These are phyloP conservation scores for Cyprinodon brontotheroides DNA, from an alignment of 2,113 vertebrate species.

Conservation along the genomic window DNA sequence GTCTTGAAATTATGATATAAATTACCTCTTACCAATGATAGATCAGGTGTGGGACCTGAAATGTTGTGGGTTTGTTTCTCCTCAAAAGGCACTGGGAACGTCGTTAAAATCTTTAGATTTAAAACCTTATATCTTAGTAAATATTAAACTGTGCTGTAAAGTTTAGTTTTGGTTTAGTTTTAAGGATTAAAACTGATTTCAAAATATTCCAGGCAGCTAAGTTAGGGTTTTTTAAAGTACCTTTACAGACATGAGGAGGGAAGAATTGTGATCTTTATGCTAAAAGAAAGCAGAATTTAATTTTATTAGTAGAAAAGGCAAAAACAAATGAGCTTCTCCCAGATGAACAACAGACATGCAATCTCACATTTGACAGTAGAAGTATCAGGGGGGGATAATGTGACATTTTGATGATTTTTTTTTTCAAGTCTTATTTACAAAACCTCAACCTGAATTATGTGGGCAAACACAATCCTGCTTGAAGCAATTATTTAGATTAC, in stretches of 20 bases:
- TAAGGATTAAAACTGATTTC: too few relatives aligned
- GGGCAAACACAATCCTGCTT: conserved; percentile 23
- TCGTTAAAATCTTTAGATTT: background rate
- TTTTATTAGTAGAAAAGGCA: background rate
- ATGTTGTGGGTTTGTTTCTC: background rate
- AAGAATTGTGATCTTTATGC: background rate
- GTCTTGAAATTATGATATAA: background rate
- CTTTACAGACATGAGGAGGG: background rate
- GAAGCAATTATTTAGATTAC: conserved; percentile 12
- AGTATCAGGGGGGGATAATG: background rate
- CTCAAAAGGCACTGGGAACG: too few relatives aligned
- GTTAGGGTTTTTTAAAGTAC: too few relatives aligned
- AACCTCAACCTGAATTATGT: conserved; percentile 7
- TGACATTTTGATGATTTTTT: background rate
- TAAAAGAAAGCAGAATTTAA: background rate
- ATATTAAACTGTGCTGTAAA: background rate
- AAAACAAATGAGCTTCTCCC: background rate
- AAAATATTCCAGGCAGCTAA: too few relatives aligned
- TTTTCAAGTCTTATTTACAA: background rate
- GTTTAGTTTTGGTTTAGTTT: too few relatives aligned
- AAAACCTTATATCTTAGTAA: background rate
- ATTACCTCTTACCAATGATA: background rate
- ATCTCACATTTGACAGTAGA: background rate
- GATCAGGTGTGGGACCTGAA: background rate
- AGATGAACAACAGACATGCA: background rate